Evolutionary conservation across 1,140 invertebrate genomes (phyloP).

Genomic region (Uloborus diversus): DNA sequence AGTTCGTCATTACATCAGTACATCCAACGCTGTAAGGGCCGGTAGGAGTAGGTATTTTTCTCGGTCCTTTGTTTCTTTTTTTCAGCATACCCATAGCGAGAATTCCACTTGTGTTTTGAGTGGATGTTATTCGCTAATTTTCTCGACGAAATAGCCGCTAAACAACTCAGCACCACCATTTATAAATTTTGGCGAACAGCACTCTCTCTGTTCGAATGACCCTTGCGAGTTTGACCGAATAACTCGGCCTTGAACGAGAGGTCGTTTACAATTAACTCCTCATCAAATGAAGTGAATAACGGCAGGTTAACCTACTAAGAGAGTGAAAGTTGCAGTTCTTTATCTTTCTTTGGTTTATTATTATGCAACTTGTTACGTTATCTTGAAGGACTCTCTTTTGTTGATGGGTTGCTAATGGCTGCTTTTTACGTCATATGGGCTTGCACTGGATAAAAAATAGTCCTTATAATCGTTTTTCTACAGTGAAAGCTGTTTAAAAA

Average conservation of each 20-base stretch:
- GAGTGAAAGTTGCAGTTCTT: too few species aligned
- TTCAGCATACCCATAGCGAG: neutral
- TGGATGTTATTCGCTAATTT: too few species aligned
- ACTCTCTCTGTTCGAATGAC: conserved; percentile 19
- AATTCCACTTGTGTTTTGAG: neutral
- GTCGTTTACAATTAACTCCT: neutral
- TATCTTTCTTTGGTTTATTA: too few species aligned
- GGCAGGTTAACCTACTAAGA: neutral
- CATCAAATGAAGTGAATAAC: neutral
- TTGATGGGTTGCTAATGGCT: too few species aligned
- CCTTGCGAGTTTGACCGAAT: conserved; percentile 37
- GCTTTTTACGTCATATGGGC: too few species aligned
- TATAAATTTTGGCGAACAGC: conserved; percentile 15
- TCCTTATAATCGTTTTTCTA: too few species aligned
- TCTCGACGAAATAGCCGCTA: too few species aligned
- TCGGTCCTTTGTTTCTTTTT: conserved; percentile 17
- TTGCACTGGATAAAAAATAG: too few species aligned
- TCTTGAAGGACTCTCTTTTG: too few species aligned
- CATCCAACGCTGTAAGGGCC: conserved; percentile 59
- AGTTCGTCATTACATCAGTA: conserved; percentile 60
- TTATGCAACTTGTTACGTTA: too few species aligned
- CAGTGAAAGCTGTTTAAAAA: too few species aligned
- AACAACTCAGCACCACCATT: too few species aligned
- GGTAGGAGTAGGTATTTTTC: conserved; percentile 56
- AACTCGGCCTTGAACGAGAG: conserved; percentile 44